A percentile compares a stretch with the other conserved stretches of the same genome.
phyloP scores from a whole-genome alignment of 2,797 vertebrate genomes.

The Syngnathus acus region DNA sequence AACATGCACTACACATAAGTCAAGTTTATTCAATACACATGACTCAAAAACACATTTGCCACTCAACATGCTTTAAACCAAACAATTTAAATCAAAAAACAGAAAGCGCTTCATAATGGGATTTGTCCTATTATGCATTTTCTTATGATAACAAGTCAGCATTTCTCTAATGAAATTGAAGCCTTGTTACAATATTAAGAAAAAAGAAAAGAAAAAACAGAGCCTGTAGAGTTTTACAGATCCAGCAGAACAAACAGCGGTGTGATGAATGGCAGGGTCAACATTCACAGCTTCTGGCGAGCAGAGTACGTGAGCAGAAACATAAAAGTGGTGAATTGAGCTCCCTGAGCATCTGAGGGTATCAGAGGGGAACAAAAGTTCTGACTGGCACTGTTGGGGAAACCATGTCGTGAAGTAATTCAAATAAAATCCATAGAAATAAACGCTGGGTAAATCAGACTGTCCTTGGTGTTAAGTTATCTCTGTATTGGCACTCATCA shows the following conservation, averaged over 20 bases:
- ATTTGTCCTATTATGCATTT: not conserved
- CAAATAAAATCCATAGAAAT: not conserved
- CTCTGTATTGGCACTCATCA: not conserved
- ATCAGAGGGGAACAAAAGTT: not conserved
- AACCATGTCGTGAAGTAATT: not conserved
- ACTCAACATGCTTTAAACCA: no score
- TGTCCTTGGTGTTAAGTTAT: not conserved
- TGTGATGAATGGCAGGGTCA: conserved; percentile 2
- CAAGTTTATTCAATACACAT: no score
- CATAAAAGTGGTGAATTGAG: not conserved
- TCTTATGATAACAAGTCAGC: not conserved
- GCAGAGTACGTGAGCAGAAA: not conserved
- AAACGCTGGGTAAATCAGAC: not conserved
- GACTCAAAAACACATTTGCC: no score
- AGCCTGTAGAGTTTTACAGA: not conserved
- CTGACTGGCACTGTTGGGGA: not conserved
- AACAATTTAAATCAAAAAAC: no score
- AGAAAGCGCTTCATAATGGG: not conserved
- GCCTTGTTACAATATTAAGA: not conserved
- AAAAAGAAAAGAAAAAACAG: not conserved
- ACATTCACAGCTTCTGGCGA: not conserved
- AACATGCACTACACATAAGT: no score
- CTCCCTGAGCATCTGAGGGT: not conserved
- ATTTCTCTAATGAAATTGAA: not conserved
- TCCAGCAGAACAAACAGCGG: not conserved